phyloP scores from a whole-genome alignment of 2,113 vertebrate genomes.

The Corydoras sp. region DNA sequence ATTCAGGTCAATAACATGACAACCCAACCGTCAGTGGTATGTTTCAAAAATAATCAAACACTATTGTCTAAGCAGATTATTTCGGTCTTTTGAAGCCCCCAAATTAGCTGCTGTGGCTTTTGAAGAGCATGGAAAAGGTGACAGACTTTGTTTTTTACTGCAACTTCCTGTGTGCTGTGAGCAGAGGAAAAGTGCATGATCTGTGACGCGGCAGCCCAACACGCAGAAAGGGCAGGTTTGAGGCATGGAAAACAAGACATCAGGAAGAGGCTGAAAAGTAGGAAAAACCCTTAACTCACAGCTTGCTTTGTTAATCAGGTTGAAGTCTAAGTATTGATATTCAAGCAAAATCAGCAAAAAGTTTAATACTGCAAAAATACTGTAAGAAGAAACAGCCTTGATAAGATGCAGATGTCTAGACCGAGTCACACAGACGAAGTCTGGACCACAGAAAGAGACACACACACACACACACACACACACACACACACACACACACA shows the following conservation, averaged over 20 bases:
- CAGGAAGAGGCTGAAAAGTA: slow-evolving; percentile 60
- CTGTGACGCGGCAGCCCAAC: slow-evolving; percentile 62
- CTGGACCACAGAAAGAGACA: no score
- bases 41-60: slow-evolving; percentile 34
- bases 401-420: neutral
- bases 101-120: slow-evolving; percentile 65
- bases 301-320: slow-evolving; percentile 32
- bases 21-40: slow-evolving; percentile 29
- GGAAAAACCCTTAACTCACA: slow-evolving; percentile 9
- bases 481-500: no score
- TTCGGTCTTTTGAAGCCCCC: slow-evolving; percentile 55
- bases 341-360: neutral
- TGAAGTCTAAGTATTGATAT: slow-evolving; percentile 15
- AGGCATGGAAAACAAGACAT: slow-evolving; percentile 67
- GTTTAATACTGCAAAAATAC: neutral
- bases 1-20: slow-evolving; percentile 22
- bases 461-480: no score
- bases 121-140: slow-evolving; percentile 71
- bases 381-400: neutral
- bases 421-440: no score
- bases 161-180: slow-evolving; percentile 65
- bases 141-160: slow-evolving; percentile 68
- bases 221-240: slow-evolving; percentile 52
- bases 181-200: slow-evolving; percentile 63
- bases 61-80: slow-evolving; percentile 63